Percentiles rank a stretch among this genome's conserved stretches.
These are phyloP conservation scores for Stigmatopora argus DNA, from an alignment of 2,113 vertebrate species.

Conservation along the genomic window DNA sequence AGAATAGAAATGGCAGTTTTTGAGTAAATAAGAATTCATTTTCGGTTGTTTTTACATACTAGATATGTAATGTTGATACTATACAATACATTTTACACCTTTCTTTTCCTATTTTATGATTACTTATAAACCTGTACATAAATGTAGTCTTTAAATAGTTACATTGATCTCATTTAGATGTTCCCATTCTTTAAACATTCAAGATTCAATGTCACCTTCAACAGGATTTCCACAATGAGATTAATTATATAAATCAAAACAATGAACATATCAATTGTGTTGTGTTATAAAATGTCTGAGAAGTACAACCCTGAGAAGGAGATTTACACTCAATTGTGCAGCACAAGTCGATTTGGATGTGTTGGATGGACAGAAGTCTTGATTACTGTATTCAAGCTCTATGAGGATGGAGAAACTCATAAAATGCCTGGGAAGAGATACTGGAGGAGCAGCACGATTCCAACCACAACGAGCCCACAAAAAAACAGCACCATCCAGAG, in stretches of 20 bases:
- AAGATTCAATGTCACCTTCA: slow-evolving; percentile 14
- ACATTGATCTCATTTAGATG: slow-evolving; percentile 34
- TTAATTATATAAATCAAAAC: slow-evolving; percentile 18
- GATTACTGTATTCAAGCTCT: not conserved
- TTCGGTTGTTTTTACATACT: too few species aligned
- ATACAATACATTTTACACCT: too few species aligned
- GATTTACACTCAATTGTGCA: not conserved
- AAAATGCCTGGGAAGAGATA: slow-evolving; percentile 80
- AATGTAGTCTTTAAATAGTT: slow-evolving; percentile 21
- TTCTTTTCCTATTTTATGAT: too few species aligned
- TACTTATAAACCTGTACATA: too few species aligned
- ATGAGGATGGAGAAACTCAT: slow-evolving; percentile 58
- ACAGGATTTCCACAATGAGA: not conserved
- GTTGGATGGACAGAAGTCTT: not conserved
- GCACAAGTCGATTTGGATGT: not conserved
- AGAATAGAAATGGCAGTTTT: not conserved
- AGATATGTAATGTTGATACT: too few species aligned
- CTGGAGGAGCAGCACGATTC: slow-evolving; percentile 79
- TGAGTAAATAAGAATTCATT: too few species aligned
- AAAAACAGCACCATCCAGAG: slow-evolving; percentile 84
- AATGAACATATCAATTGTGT: slow-evolving; percentile 17
- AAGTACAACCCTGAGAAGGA: slow-evolving; percentile 26
- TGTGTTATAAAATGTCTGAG: not conserved
- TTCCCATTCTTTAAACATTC: slow-evolving; percentile 12
- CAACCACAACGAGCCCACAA: slow-evolving; percentile 77